Evolutionary conservation across 2,113 vertebrate species (phyloP), one percentile per base, ranked within the genome.

Genomic region (Prionailurus viverrinus): DNA sequence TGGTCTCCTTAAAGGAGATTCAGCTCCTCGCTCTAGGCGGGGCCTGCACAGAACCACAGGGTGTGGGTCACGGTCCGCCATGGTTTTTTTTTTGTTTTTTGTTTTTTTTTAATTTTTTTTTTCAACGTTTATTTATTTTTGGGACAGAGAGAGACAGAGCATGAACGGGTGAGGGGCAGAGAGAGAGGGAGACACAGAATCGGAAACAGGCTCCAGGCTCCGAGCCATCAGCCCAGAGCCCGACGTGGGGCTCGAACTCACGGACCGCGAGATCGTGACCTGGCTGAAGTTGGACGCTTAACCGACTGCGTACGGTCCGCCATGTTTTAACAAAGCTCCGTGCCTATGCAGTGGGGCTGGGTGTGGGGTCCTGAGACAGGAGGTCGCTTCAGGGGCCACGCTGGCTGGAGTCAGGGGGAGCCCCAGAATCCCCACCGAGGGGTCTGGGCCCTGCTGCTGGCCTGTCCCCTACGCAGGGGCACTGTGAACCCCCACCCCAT

Each of bases 1-100:
- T 10, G 12, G 0, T 73, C 45, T 48, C 65, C 9, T 66, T 65
- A 36, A 12, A 25, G 48, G 14, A 0, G 8, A 85, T 55, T 65
- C 33, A 6, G 12, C 55, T 41, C 12, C 45, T 10, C 31, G 48
- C 69, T 51, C 41, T 48, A 36, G 45, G 14, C 71, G 10, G 31
- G 4, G 48, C 19, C 3, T 6, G 7, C 19, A 2, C 9, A 7
- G 4, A 36, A 9, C 63, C 1, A 2, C 0, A 2, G 65, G 7
- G 13, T 8, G 21, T 51, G 7, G 8, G 5, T 6, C 78, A 48
- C 65, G 79, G 45, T 45, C 45, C 1, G 45, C 45, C 45, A 9
- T 45, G 45, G 36, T 2, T 36, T 36, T 36, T 36, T 36, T 36
- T 36, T 36, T 36, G 36, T 36, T 36, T 36, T 36, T 36, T 36